phyloP scores from a whole-genome alignment of 1,140 invertebrate species.

The Drosophila nasuta region DNA sequence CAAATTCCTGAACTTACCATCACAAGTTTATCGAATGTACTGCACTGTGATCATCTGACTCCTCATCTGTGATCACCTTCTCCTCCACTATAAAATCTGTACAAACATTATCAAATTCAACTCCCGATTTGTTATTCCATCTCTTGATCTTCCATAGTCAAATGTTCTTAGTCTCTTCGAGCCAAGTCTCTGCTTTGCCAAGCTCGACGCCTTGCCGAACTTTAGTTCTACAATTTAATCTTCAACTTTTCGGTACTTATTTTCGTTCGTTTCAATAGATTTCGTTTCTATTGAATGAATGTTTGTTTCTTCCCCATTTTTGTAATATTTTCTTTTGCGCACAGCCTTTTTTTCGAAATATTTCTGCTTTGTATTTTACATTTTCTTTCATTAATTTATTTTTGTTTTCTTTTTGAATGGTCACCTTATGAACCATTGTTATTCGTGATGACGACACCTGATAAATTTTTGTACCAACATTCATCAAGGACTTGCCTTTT shows the following conservation, averaged over 20 bases:
- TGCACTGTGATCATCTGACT: background rate
- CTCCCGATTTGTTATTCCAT: background rate
- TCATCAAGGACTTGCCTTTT: background rate
- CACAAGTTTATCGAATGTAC: conserved; percentile 2
- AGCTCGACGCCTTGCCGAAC: conserved; percentile 2
- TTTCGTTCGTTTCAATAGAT: conserved; percentile 31
- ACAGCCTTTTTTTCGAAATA: conserved; percentile 75
- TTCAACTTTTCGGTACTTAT: background rate
- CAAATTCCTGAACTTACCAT: conserved; percentile 33
- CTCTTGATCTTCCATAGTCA: background rate
- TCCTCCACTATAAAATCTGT: conserved; percentile 7
- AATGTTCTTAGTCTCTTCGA: background rate
- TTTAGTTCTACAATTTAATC: conserved; percentile 3
- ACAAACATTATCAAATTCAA: conserved; percentile 16
- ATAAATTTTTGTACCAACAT: conserved; percentile 79
- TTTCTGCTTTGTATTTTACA: conserved; percentile 38
- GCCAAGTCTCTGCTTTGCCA: conserved; percentile 5
- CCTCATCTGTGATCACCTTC: too few relatives aligned
- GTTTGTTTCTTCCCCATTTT: conserved; percentile 36
- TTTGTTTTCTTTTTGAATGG: conserved; percentile 23
- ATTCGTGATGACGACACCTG: conserved; percentile 65
- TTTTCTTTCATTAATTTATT: conserved; percentile 1
- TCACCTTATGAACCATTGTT: conserved; percentile 51
- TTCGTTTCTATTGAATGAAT: conserved; percentile 28
- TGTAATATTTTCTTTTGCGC: conserved; percentile 58